Evolutionary conservation across 2,797 vertebrate genomes (phyloP).

Genomic region (Cheracebus regulus): DNA sequence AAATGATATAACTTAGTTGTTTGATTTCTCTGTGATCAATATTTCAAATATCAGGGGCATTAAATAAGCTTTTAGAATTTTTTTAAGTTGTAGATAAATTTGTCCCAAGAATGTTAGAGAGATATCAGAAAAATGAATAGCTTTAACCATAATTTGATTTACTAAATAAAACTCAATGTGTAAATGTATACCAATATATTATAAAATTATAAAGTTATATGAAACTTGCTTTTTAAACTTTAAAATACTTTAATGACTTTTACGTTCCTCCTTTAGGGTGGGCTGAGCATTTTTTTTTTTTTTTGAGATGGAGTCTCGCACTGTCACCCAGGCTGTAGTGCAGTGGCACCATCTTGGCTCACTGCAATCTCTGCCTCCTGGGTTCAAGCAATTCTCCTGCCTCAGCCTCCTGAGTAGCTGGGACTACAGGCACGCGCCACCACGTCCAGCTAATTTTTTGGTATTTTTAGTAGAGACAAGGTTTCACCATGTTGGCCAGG

Average conservation of each 20-base stretch:
- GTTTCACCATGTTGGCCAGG: too few relatives aligned
- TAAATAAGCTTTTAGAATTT: background rate
- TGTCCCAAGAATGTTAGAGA: background rate
- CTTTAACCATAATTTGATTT: background rate
- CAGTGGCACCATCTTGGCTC: too few relatives aligned
- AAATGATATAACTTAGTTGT: background rate
- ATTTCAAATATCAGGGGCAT: background rate
- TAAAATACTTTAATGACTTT: constrained; percentile 19
- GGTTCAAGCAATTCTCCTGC: too few relatives aligned
- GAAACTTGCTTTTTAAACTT: constrained; percentile 12
- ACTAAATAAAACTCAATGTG: background rate
- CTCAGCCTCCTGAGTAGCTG: too few relatives aligned
- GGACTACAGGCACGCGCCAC: too few relatives aligned
- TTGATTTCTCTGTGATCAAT: background rate
- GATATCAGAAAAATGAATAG: background rate
- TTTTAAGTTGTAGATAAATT: background rate
- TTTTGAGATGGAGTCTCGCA: too few relatives aligned
- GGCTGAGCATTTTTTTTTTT: background rate
- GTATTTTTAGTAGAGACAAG: too few relatives aligned
- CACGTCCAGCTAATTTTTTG: too few relatives aligned
- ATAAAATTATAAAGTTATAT: background rate
- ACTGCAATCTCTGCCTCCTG: too few relatives aligned
- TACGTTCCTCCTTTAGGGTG: background rate
- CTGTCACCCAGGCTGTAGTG: too few relatives aligned
- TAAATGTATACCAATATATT: background rate